Conservation (phyloP, 2,888 invertebrate genomes). For the Vesta saturnalis region DNA sequence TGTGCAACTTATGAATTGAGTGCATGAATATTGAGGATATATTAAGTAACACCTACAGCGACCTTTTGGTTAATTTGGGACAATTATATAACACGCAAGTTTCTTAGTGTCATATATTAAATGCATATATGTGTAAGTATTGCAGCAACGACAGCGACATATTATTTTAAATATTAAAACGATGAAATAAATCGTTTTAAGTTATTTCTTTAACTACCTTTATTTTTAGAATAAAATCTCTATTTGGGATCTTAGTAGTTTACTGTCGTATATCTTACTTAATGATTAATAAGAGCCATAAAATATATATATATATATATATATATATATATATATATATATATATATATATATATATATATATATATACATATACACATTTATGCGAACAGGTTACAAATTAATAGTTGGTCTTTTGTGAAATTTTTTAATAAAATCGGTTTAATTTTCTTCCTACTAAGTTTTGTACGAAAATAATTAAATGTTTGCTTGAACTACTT, state of each 20-base stretch:
- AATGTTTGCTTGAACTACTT: not conserved
- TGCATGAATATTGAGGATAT: conserved; percentile 46
- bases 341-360: no score
- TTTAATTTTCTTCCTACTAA: not conserved
- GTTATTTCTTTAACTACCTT: not conserved
- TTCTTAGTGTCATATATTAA: conserved; percentile 23
- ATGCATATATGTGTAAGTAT: not conserved
- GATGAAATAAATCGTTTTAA: not conserved
- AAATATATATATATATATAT: no score
- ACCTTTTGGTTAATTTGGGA: conserved; percentile 54
- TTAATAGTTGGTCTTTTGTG: conserved; percentile 1
- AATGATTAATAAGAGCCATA: conserved; percentile 1
- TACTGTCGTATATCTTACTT: conserved; percentile 1
- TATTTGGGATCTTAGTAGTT: not conserved
- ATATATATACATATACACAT: no score
- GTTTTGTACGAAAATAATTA: conserved; percentile 1
- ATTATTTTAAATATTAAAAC: not conserved
- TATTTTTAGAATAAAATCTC: not conserved
- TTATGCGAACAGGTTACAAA: not conserved
- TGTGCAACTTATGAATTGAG: conserved; percentile 51
- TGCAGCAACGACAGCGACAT: not conserved
- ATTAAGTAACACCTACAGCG: conserved; percentile 52
- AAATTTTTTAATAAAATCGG: not conserved
- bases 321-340: no score
- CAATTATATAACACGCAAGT: conserved; percentile 49